Base-by-base conservation (phyloP, 2,113 vertebrate species). In the Pungitius pungitius region DNA sequence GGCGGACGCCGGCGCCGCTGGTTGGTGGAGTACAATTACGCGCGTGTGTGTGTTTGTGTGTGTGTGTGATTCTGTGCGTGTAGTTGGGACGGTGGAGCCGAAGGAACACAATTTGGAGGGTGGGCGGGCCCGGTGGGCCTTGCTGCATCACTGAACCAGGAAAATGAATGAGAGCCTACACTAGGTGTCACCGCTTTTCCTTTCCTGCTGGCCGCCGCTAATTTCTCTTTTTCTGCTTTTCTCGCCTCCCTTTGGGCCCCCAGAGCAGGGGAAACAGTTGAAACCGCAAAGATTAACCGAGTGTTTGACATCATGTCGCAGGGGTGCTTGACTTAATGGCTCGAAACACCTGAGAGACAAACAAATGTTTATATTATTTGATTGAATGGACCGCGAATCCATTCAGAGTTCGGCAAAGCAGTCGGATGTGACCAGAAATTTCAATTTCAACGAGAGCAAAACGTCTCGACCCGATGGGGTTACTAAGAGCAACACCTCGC, bases 21-120 rank as follows among this genome's bases (percentile, higher is more conserved):
- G 85, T 92, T 90, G 91, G 91, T 81, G 80, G 87, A 85, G 39
- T 78, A 73, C 75, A 65, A 87, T 84, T 86, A 88, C 88, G 84
- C 85, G 72, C 70, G 78, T 61, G 39, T 40, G 39, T 40, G 39
- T 40, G 39, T 66, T 69, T 80, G 71, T 70, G 70, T 87, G 72
- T 73, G 61, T 59, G 70, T 63, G 85, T 69, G 88, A 84, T 86
- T 69, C 75, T 83, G 71, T 70, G 70, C 60, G 52, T 77, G 83
- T 60, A 77, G 76, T 73, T 75, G 73, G 67, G 80, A 84, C 75
- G 84, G 86, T 79, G 81, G 84, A 75, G 87, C 74, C 40, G 67
- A 61, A 83, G 85, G 75, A 86, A 83, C 73, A 89, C 78, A 78
- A 85, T 88, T 83, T 80, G 88, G 85, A 84, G 79, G 81, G 88